phyloP scores from a whole-genome alignment of 2,797 vertebrate genomes.

The Calcarius lapponicus region DNA sequence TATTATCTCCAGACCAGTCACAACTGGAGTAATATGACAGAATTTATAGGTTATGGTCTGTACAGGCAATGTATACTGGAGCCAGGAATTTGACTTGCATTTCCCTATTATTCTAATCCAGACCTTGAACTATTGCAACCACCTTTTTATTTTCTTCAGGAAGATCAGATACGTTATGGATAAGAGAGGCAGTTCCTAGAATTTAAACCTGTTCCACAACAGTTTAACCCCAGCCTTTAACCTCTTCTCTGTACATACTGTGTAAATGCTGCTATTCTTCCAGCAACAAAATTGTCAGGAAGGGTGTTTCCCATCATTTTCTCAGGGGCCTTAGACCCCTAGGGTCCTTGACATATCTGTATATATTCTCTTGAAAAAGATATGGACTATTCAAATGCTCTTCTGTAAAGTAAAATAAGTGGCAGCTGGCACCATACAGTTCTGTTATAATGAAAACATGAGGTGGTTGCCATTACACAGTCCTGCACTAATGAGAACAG shows the following conservation, averaged over 20 bases:
- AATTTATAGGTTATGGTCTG: background rate
- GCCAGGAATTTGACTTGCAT: background rate
- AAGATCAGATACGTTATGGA: background rate
- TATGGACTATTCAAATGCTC: constrained; percentile 67
- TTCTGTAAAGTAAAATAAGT: constrained; percentile 77
- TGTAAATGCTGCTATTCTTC: background rate
- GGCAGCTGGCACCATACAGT: constrained; percentile 81
- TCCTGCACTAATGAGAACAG: constrained; percentile 86
- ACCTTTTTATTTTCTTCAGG: background rate
- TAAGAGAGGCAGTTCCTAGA: background rate
- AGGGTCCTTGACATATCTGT: constrained; percentile 13
- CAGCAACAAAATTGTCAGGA: background rate
- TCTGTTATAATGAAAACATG: constrained; percentile 84
- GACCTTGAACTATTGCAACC: background rate
- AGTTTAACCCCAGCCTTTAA: background rate
- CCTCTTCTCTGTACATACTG: background rate
- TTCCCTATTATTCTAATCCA: background rate
- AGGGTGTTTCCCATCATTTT: background rate
- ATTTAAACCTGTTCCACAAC: background rate
- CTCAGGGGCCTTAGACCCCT: background rate
- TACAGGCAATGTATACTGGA: background rate
- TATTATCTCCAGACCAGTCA: background rate
- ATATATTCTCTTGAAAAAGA: constrained; percentile 8
- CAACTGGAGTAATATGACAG: background rate
- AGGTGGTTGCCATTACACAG: constrained; percentile 82